Base-by-base conservation (phyloP, 2,113 vertebrate species). In the Nothocercus nigrocapillus region DNA sequence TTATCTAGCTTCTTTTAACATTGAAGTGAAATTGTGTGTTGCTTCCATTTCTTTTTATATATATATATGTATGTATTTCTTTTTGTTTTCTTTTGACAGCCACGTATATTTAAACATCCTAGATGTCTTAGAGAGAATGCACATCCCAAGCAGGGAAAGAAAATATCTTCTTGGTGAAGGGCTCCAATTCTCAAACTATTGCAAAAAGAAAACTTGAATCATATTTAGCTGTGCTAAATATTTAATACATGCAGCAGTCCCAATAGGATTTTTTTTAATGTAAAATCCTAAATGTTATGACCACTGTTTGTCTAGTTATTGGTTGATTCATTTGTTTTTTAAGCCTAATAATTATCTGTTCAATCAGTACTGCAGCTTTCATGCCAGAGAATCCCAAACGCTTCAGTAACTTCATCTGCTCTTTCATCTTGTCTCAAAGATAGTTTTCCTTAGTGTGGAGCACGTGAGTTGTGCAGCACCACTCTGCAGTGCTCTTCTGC, bases 401-500 rank as follows among this genome's bases (percentile, higher is more conserved):
- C 10, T 72, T 15, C 45, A 22, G 8, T 40, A 13, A 15, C 20
- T 68, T 76, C 51, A 30, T 51, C 21, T 51, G 13, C 14, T 63
- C 5, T 51, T 61, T 54, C 51, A 16, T 45, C 72, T 54, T 40
- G 58, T 11, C 47, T 61, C 67, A 77, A 95, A 24, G 54, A 18
- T 15, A 40, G 13, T 11, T 88, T 73, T 49, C 64, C 49, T 49
- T 51, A 38, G 38, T 0, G 0, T 49, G 30, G 27, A 49, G 42
- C 20, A 13, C 1, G 1, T 9, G 34, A 63, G 24, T 21, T 38
- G 34, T 38, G 21, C 47, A 13, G n/a, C n/a, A 21, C 3, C 47
- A 6, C 24, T 59, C 40, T 58, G 54, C 34, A 61, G 0, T 6
- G 9, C 4, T 76, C 7, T 4, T 27, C 40, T 34, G 0, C 22